Percentiles rank a stretch among this genome's conserved stretches.
phyloP scores from a whole-genome alignment of 2,888 invertebrate species.

The Brachypterus glaber region DNA sequence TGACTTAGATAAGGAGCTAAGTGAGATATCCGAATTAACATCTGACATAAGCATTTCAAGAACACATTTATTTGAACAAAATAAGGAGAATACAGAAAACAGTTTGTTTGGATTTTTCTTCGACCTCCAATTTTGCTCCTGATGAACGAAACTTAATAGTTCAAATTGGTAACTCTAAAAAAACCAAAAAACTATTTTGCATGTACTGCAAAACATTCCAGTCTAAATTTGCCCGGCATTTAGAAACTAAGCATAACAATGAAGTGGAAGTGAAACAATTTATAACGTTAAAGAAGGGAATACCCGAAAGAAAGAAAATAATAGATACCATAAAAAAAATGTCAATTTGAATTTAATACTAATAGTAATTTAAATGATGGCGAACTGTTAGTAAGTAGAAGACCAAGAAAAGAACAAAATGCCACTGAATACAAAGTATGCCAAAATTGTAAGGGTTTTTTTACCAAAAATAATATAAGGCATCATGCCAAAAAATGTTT shows the following conservation, averaged over 20 bases:
- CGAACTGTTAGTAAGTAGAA: too few relatives aligned
- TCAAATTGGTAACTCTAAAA: constrained; percentile 4
- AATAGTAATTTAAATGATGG: too few relatives aligned
- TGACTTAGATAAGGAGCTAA: too few relatives aligned
- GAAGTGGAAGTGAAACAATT: constrained; percentile 6
- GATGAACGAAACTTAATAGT: constrained; percentile 2
- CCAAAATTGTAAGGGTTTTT: constrained; percentile 10
- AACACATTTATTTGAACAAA: too few relatives aligned
- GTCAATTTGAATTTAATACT: constrained; percentile 3
- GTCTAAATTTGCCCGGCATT: constrained; percentile 8
- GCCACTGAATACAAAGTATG: constrained; percentile 1
- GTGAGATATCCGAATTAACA: too few relatives aligned
- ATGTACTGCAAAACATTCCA: constrained; percentile 9
- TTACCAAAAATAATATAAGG: constrained; percentile 5
- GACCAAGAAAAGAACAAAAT: constrained; percentile 1
- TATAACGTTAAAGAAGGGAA: not conserved
- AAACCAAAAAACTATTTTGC: constrained; percentile 9
- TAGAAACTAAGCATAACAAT: constrained; percentile 3
- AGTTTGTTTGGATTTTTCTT: too few relatives aligned
- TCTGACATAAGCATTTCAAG: too few relatives aligned
- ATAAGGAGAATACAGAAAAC: too few relatives aligned
- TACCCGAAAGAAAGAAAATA: constrained; percentile 5
- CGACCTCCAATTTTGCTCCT: not conserved
- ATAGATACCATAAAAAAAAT: constrained; percentile 7
- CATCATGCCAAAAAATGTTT: constrained; percentile 10